Conservation (phyloP, 2,888 invertebrate genomes). For the Andrena marginata region DNA sequence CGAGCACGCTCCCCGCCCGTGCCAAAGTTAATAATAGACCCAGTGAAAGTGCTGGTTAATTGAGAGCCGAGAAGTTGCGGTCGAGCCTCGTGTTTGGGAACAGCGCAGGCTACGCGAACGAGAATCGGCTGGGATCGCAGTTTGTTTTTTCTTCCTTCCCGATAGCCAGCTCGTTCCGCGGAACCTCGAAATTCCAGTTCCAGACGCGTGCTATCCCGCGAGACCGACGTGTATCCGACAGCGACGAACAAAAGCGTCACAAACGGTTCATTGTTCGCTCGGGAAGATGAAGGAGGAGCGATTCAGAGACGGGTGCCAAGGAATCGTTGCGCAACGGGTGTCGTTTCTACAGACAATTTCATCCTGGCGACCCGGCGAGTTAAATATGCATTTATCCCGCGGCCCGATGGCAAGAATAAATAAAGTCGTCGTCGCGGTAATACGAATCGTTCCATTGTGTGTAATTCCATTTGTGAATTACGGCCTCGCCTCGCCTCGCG, state of each 20-base stretch:
- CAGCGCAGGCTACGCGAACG: no score
- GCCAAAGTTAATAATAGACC: constrained; percentile 4
- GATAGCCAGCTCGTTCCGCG: background rate
- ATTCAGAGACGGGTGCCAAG: constrained; percentile 33
- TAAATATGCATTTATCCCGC: constrained; percentile 50
- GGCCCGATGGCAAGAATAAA: constrained; percentile 49
- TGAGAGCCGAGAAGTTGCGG: background rate
- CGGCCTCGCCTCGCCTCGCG: background rate
- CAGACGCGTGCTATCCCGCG: background rate
- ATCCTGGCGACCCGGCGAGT: constrained; percentile 19
- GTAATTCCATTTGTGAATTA: constrained; percentile 50
- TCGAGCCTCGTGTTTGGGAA: no score
- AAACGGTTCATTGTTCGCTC: constrained; percentile 44
- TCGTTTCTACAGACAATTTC: constrained; percentile 28
- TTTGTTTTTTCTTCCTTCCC: background rate
- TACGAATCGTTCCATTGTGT: constrained; percentile 53
- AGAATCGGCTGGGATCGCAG: background rate
- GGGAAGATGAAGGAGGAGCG: constrained; percentile 34
- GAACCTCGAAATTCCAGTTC: background rate
- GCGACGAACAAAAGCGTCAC: constrained; percentile 45
- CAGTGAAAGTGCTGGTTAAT: constrained; percentile 11
- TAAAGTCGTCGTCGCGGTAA: constrained; percentile 51
- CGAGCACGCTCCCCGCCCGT: background rate
- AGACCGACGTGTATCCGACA: constrained; percentile 18
- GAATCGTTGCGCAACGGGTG: constrained; percentile 40